phyloP scores from a whole-genome alignment of 2,888 invertebrate genomes.

The Ypsolopha sequella region DNA sequence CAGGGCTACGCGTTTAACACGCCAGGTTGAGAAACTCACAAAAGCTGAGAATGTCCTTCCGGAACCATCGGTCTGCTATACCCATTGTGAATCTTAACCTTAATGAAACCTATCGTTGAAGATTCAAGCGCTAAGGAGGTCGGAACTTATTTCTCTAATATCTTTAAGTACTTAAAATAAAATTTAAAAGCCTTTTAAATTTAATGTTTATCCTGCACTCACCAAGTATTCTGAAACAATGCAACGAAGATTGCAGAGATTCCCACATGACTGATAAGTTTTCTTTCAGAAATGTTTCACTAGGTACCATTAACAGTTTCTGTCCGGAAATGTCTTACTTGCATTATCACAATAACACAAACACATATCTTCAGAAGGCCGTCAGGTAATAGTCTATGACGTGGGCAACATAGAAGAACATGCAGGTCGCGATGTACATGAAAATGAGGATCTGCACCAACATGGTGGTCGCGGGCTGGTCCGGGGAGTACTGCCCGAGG shows the following conservation, averaged over 20 bases:
- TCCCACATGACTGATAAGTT: not conserved
- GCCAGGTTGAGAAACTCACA: too few relatives aligned
- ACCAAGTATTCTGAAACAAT: not conserved
- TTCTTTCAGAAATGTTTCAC: too few relatives aligned
- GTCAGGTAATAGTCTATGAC: constrained; percentile 60
- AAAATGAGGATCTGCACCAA: constrained; percentile 63
- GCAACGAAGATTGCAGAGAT: not conserved
- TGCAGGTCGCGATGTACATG: constrained; percentile 62
- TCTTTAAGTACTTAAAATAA: not conserved
- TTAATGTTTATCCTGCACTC: not conserved
- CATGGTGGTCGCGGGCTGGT: constrained; percentile 30
- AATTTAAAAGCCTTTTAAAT: not conserved
- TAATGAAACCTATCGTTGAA: too few relatives aligned
- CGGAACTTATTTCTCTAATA: not conserved
- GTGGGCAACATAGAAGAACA: constrained; percentile 59
- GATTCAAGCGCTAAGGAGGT: not conserved
- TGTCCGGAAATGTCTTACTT: not conserved
- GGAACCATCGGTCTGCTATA: too few relatives aligned
- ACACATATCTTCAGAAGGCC: constrained; percentile 17
- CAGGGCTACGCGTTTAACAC: too few relatives aligned
- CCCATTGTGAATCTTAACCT: too few relatives aligned
- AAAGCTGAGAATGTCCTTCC: too few relatives aligned
- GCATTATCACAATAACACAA: not conserved
- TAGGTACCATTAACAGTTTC: too few relatives aligned
- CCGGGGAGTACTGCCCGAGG: not conserved